Conservation (phyloP, 1,140 invertebrate species). For the Hylaeus anthracinus region DNA sequence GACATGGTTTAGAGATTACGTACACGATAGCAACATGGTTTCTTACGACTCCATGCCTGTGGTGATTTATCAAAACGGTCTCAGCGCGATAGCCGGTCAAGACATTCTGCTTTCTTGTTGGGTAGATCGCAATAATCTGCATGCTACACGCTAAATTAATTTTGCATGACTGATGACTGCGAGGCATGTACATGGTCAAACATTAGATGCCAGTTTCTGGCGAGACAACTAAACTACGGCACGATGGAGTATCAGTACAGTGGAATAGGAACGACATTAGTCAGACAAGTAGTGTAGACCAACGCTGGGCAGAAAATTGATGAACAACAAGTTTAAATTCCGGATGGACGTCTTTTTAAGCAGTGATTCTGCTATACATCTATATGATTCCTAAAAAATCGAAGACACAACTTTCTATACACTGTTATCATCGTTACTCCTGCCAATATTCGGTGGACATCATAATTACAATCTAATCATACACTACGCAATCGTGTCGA, state of each 20-base stretch:
- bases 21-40: not conserved
- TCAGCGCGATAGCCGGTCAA: not conserved
- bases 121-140: not conserved
- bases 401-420: too few relatives aligned
- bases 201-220: not conserved
- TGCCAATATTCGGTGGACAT: too few relatives aligned
- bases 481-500: too few relatives aligned
- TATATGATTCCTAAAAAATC: too few relatives aligned
- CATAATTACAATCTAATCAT: too few relatives aligned
- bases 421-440: too few relatives aligned
- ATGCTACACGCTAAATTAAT: not conserved
- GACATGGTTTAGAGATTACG: not conserved
- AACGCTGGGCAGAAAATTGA: too few relatives aligned
- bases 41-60: not conserved
- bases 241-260: not conserved
- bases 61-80: not conserved
- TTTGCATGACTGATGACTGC: not conserved
- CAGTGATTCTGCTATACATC: too few relatives aligned
- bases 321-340: too few relatives aligned
- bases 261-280: too few relatives aligned
- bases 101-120: not conserved
- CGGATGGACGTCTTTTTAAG: too few relatives aligned
- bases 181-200: not conserved
- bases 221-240: not conserved
- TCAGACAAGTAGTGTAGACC: too few relatives aligned